phyloP scores from a whole-genome alignment of 2,888 invertebrate species.

The Salticus scenicus region DNA sequence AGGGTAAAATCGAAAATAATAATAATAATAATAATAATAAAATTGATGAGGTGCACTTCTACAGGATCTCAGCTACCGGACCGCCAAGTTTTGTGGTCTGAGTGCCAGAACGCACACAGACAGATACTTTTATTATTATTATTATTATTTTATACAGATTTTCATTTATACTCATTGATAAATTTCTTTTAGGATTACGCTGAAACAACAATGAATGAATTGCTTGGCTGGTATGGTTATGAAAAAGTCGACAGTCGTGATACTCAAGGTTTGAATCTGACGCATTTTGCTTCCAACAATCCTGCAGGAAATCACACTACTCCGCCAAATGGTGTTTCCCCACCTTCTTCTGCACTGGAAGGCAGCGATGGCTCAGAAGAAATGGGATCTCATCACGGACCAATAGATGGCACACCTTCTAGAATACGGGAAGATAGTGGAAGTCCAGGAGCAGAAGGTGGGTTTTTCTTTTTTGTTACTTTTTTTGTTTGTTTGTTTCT shows the following conservation, averaged over 20 bases:
- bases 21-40: too few species aligned
- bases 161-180: too few species aligned
- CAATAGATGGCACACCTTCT: conserved; percentile 6
- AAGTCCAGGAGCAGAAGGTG: conserved; percentile 55
- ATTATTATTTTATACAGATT: too few species aligned
- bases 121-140: too few species aligned
- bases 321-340: conserved; percentile 36
- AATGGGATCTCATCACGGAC: conserved; percentile 20
- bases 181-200: conserved; percentile 85
- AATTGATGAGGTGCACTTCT: too few species aligned
- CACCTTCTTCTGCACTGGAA: conserved; percentile 46
- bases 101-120: too few species aligned
- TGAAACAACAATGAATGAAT: conserved; percentile 93
- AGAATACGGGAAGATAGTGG: conserved; percentile 40
- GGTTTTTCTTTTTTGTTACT: too few species aligned
- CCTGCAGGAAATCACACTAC: conserved; percentile 24
- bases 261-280: conserved; percentile 78
- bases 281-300: conserved; percentile 73
- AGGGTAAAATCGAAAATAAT: too few species aligned
- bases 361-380: conserved; percentile 62
- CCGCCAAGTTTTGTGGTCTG: too few species aligned
- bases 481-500: background rate
- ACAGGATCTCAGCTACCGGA: too few species aligned
- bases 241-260: conserved; percentile 83
- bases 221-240: conserved; percentile 94